Evolutionary conservation across 2,888 invertebrate genomes (phyloP).

Genomic region (Noctua pronuba): DNA sequence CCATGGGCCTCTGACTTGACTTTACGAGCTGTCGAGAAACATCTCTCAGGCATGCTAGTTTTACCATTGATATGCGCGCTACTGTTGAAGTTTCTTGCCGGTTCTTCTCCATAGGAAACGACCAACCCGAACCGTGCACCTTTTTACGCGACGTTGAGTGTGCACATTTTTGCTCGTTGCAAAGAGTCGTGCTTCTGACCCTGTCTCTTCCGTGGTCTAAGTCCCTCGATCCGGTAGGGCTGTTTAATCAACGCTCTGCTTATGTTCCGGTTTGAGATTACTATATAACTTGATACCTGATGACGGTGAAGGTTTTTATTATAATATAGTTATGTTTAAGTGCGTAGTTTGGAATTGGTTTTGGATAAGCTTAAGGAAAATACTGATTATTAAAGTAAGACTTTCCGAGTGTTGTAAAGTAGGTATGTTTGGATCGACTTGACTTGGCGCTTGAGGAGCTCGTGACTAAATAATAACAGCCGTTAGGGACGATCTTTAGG

Average conservation of each 20-base stretch:
- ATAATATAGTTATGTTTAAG: not conserved
- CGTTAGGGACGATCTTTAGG: no score
- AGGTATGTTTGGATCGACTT: no score
- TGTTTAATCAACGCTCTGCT: constrained; percentile 62
- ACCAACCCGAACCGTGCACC: no score
- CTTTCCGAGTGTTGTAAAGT: not conserved
- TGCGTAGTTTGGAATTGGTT: constrained; percentile 8
- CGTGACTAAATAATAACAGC: not conserved
- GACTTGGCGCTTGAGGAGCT: not conserved
- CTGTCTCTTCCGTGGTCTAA: not conserved
- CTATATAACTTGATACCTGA: constrained; percentile 40
- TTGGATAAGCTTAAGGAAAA: not conserved
- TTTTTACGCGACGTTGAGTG: no score
- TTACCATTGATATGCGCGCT: no score
- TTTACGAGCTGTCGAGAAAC: not conserved
- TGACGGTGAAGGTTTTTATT: constrained; percentile 3
- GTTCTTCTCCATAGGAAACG: no score
- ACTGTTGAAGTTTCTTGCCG: no score
- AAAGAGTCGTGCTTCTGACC: constrained; percentile 14
- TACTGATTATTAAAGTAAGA: not conserved
- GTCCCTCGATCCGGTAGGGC: constrained; percentile 44
- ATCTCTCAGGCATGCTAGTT: not conserved
- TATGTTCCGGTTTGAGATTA: constrained; percentile 58
- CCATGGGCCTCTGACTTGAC: not conserved
- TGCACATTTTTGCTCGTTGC: not conserved